phyloP scores from a whole-genome alignment of 2,888 invertebrate genomes.

The Lordiphosa andalusiaca region DNA sequence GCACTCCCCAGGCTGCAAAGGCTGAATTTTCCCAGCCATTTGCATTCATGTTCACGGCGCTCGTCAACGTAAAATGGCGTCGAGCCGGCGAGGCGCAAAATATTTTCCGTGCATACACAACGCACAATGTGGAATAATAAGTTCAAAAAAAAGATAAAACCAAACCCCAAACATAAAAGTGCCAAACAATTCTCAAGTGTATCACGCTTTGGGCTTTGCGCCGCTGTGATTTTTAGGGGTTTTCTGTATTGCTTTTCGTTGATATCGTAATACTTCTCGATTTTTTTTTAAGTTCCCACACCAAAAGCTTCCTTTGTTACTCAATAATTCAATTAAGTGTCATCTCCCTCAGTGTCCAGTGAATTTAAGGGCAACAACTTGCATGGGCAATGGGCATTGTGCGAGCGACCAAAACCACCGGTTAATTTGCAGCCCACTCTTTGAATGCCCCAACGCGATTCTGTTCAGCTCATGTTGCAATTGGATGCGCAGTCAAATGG shows the following conservation, averaged over 20 bases:
- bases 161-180: slow-evolving; percentile 46
- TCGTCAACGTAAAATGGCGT: slow-evolving; percentile 36
- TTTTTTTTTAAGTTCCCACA: slow-evolving; percentile 46
- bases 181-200: slow-evolving; percentile 72
- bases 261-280: slow-evolving; percentile 2
- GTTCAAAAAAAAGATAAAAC: slow-evolving; percentile 20
- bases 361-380: slow-evolving; percentile 7
- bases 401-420: slow-evolving; percentile 2
- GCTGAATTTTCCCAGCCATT: slow-evolving; percentile 18
- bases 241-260: slow-evolving; percentile 12
- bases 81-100: slow-evolving; percentile 44
- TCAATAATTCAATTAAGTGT: slow-evolving; percentile 63
- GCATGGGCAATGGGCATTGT: slow-evolving; percentile 5
- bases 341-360: slow-evolving; percentile 1
- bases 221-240: slow-evolving; percentile 40
- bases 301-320: slow-evolving; percentile 44
- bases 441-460: slow-evolving; percentile 5
- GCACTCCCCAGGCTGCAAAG: slow-evolving; percentile 23
- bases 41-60: slow-evolving; percentile 17
- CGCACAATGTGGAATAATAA: slow-evolving; percentile 22
- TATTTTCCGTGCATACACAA: slow-evolving; percentile 23
- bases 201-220: slow-evolving; percentile 59
- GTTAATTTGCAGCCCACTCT: slow-evolving; percentile 6
- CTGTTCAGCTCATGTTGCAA: slow-evolving; percentile 2
- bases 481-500: slow-evolving; percentile 45